A percentile compares a stretch with the other conserved stretches of the same genome.
Conservation (phyloP, 2,797 vertebrate species). For the Poeciliopsis turneri region DNA sequence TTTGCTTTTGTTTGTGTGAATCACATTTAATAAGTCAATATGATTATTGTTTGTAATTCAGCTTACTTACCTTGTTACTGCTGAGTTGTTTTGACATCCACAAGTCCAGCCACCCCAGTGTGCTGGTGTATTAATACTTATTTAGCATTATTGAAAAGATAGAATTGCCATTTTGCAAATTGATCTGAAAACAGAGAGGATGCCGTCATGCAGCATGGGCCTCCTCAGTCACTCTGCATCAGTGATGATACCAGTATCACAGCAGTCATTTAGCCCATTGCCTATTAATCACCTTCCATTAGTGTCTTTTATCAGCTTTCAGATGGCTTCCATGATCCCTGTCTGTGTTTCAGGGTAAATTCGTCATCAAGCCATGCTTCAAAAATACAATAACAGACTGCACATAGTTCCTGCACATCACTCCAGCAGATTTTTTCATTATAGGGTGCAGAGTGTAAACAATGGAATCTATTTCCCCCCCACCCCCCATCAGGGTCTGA, state of each 20-base stretch:
- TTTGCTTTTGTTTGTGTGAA: not conserved
- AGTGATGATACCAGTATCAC: slow-evolving; percentile 63
- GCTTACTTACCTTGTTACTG: not conserved
- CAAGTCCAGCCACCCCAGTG: not conserved
- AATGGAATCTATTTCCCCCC: slow-evolving; percentile 58
- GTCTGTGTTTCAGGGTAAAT: slow-evolving; percentile 59
- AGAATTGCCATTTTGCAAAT: slow-evolving; percentile 6
- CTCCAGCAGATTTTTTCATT: slow-evolving; percentile 24
- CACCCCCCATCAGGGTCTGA: slow-evolving; percentile 56
- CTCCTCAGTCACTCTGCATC: slow-evolving; percentile 54
- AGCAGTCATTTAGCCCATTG: slow-evolving; percentile 66
- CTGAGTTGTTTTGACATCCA: not conserved
- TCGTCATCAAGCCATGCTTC: slow-evolving; percentile 54
- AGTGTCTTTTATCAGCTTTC: slow-evolving; percentile 62
- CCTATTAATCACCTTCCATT: slow-evolving; percentile 76
- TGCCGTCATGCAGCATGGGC: slow-evolving; percentile 21
- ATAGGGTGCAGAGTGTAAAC: slow-evolving; percentile 29
- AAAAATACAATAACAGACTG: slow-evolving; percentile 57
- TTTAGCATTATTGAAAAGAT: not conserved
- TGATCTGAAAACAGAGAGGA: slow-evolving; percentile 6
- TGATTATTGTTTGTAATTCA: not conserved
- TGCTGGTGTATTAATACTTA: not conserved
- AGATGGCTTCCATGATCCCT: slow-evolving; percentile 51
- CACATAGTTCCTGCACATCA: slow-evolving; percentile 46
- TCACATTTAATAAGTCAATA: not conserved